phyloP scores from a whole-genome alignment of 2,888 invertebrate species.

The Sinohyriopsis cumingii region DNA sequence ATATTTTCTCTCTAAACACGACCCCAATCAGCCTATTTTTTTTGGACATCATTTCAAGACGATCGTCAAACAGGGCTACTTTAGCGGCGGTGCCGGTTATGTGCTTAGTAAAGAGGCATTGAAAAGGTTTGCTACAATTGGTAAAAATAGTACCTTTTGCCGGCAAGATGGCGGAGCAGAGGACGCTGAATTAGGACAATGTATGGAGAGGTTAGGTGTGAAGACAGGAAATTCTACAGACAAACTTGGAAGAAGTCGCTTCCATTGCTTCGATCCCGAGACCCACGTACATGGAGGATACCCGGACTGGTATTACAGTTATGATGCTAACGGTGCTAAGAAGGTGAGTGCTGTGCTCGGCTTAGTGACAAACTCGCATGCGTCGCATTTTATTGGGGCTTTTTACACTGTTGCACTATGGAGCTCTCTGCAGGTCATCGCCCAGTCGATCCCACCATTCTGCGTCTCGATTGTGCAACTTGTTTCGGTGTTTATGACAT shows the following conservation, averaged over 20 bases:
- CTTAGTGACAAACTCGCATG: too few relatives aligned
- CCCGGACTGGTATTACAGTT: constrained; percentile 59
- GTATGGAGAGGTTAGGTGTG: constrained; percentile 60
- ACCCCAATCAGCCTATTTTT: constrained; percentile 84
- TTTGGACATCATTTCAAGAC: constrained; percentile 74
- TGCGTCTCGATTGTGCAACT: too few relatives aligned
- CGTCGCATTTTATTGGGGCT: too few relatives aligned
- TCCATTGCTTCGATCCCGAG: constrained; percentile 63
- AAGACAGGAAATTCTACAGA: constrained; percentile 55
- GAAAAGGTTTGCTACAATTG: constrained; percentile 81
- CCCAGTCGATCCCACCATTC: too few relatives aligned
- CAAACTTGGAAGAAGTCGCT: constrained; percentile 52
- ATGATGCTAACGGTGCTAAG: constrained; percentile 57
- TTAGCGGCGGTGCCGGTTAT: constrained; percentile 81
- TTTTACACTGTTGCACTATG: too few relatives aligned
- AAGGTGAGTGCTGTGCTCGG: constrained; percentile 36
- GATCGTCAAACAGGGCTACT: constrained; percentile 67
- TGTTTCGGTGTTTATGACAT: too few relatives aligned
- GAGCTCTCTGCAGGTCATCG: too few relatives aligned
- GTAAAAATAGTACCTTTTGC: constrained; percentile 52
- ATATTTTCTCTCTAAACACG: constrained; percentile 85
- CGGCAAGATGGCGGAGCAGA: constrained; percentile 57
- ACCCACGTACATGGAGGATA: constrained; percentile 54
- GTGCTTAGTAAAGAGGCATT: constrained; percentile 88
- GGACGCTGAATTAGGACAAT: constrained; percentile 58